A percentile compares a stretch with the other conserved stretches of the same genome.
phyloP scores from a whole-genome alignment of 1,140 invertebrate genomes.

The Lanistes nyassanus region DNA sequence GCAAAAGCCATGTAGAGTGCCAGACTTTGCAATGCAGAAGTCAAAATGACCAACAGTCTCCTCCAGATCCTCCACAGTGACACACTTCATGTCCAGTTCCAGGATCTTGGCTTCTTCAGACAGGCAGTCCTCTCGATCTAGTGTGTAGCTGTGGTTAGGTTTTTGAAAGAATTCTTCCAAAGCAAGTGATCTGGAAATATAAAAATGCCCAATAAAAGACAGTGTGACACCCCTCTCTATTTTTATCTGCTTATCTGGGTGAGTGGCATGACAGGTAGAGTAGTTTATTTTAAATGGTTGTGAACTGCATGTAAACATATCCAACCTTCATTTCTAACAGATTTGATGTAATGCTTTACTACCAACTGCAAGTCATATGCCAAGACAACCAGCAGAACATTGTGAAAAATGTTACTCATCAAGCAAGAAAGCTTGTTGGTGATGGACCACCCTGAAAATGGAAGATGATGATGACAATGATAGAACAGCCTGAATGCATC shows the following conservation, averaged over 20 bases:
- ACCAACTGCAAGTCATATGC: background rate
- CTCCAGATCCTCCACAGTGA: conserved; percentile 39
- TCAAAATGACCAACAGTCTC: conserved; percentile 40
- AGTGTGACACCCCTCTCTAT: conserved; percentile 10
- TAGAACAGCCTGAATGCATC: too few species aligned
- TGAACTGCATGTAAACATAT: background rate
- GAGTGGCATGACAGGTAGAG: background rate
- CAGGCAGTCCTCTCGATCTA: conserved; percentile 39
- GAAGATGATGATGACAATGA: too few species aligned
- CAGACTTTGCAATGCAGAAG: conserved; percentile 42
- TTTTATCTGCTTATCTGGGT: background rate
- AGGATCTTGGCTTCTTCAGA: conserved; percentile 36
- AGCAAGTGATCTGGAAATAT: conserved; percentile 31
- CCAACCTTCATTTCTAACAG: background rate
- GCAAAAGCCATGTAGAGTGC: conserved; percentile 54
- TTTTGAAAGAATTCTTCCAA: conserved; percentile 38
- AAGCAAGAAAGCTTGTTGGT: too few species aligned
- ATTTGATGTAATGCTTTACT: background rate
- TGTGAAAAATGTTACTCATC: too few species aligned
- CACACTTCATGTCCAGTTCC: conserved; percentile 49
- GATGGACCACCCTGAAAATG: too few species aligned
- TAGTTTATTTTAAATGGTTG: too few species aligned
- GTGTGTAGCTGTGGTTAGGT: conserved; percentile 42
- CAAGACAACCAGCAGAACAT: background rate
- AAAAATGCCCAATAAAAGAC: conserved; percentile 26